Evolutionary conservation across 2,797 vertebrate species (phyloP).

Genomic region (Bradypus variegatus): DNA sequence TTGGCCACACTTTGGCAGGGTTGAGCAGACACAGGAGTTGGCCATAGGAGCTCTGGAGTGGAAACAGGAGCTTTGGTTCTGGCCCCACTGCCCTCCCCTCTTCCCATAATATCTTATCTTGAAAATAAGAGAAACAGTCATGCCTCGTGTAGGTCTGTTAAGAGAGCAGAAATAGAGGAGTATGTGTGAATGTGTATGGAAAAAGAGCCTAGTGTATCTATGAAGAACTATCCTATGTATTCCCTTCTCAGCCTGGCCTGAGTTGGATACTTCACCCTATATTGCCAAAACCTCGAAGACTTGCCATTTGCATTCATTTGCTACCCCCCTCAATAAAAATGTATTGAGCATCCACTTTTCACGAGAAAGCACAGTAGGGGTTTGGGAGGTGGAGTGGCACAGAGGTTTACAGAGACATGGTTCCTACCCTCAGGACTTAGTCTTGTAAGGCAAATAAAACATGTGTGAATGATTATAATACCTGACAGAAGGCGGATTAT

Average conservation of each 20-base stretch:
- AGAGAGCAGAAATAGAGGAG: not conserved
- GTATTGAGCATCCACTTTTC: not conserved
- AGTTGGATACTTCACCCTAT: not conserved
- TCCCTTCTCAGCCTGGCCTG: not conserved
- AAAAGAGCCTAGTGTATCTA: not conserved
- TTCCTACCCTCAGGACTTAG: not conserved
- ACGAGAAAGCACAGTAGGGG: not conserved
- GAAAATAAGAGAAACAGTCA: not conserved
- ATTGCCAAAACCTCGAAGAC: not conserved
- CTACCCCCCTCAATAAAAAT: not conserved
- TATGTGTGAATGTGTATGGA: not conserved
- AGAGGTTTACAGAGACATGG: not conserved
- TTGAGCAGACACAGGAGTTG: not conserved
- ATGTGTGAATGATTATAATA: not conserved
- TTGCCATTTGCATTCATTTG: not conserved
- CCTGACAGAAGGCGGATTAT: not conserved
- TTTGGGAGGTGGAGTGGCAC: not conserved
- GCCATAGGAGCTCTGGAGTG: not conserved
- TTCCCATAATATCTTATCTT: not conserved
- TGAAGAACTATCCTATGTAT: not conserved
- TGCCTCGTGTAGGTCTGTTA: not conserved
- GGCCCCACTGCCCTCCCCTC: not conserved
- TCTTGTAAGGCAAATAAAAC: not conserved
- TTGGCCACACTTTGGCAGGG: not conserved
- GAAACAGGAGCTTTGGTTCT: not conserved